Conservation (phyloP, 2,113 vertebrate species). For the Neolamprologus ventralis region DNA sequence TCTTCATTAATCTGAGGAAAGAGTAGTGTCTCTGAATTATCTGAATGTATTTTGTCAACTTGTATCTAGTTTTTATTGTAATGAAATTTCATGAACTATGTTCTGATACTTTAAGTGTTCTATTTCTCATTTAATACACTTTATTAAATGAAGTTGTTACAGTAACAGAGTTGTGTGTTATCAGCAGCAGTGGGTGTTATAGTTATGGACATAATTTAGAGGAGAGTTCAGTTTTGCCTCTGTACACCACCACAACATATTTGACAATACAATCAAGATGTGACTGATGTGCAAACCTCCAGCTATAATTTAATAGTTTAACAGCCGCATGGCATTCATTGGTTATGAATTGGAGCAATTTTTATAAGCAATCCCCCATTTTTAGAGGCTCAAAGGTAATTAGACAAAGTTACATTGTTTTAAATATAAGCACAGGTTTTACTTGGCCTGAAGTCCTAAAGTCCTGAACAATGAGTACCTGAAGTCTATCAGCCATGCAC, state of each 20-base stretch:
- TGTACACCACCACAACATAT: rapidly evolving
- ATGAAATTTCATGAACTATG: background rate
- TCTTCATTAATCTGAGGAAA: background rate
- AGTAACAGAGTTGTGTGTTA: background rate
- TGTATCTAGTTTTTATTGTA: background rate
- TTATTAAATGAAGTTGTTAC: rapidly evolving
- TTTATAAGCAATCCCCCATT: rapidly evolving
- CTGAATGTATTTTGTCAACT: background rate
- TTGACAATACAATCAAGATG: background rate
- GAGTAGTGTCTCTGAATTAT: background rate
- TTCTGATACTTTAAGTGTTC: rapidly evolving
- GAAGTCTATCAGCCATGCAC: rapidly evolving
- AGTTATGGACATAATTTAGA: background rate
- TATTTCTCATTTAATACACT: rapidly evolving
- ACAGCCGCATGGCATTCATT: rapidly evolving
- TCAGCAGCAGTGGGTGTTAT: rapidly evolving
- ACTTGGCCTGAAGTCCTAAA: background rate
- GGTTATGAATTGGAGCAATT: background rate
- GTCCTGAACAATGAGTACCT: background rate
- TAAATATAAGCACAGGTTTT: background rate
- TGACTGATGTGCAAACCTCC: rapidly evolving
- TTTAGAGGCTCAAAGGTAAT: rapidly evolving
- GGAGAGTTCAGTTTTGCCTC: background rate
- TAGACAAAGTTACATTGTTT: background rate
- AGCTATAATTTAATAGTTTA: rapidly evolving